Evolutionary conservation across 2,888 invertebrate genomes (phyloP).

Genomic region (Atethmia centrago): DNA sequence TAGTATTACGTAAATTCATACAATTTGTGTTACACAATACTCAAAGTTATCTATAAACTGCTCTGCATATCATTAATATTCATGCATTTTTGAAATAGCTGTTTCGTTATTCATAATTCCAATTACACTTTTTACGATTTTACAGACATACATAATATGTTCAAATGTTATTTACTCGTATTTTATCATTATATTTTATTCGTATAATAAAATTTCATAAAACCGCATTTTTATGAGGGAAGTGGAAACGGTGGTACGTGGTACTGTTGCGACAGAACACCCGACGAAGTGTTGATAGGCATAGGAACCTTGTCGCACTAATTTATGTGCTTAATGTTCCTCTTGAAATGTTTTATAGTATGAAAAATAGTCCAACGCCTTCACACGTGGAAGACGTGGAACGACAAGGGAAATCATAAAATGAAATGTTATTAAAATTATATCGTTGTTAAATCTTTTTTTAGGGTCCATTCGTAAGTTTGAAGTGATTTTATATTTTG

Average conservation of each 20-base stretch:
- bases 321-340: constrained; percentile 80
- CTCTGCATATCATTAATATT: constrained; percentile 56
- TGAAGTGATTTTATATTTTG: constrained; percentile 59
- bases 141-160: constrained; percentile 29
- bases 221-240: constrained; percentile 81
- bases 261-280: constrained; percentile 69
- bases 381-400: constrained; percentile 65
- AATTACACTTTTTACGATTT: constrained; percentile 49
- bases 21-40: constrained; percentile 51
- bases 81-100: constrained; percentile 51
- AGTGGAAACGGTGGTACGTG: constrained; percentile 71
- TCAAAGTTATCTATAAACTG: constrained; percentile 26
- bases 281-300: constrained; percentile 80
- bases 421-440: constrained; percentile 68
- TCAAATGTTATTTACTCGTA: constrained; percentile 35
- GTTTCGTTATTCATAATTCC: constrained; percentile 51
- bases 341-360: constrained; percentile 82
- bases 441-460: constrained; percentile 69
- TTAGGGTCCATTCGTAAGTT: constrained; percentile 61
- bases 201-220: constrained; percentile 71
- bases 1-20: constrained; percentile 44
- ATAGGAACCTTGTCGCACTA: constrained; percentile 79
- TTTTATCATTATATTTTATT: constrained; percentile 63
- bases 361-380: constrained; percentile 77
- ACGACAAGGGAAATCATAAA: constrained; percentile 74